Evolutionary conservation across 2,797 vertebrate species (phyloP).

Genomic region (Myotis pilosus): DNA sequence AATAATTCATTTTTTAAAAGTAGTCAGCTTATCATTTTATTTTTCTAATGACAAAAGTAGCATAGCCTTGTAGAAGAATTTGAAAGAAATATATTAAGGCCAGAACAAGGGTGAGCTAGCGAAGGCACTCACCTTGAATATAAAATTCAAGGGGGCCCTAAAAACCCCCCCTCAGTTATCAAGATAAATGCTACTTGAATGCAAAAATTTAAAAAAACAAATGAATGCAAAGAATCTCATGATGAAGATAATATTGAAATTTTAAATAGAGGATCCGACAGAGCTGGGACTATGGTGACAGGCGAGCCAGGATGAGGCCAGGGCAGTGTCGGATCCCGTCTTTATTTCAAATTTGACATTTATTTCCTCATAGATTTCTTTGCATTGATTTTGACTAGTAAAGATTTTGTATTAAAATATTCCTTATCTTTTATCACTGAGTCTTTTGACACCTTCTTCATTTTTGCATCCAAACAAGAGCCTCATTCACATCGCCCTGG

Average conservation of each 20-base stretch:
- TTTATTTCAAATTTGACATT: neutral
- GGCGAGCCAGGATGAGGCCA: neutral
- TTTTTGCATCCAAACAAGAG: neutral
- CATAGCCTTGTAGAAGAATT: neutral
- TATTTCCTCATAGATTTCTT: neutral
- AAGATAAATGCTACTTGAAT: neutral
- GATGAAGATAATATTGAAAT: neutral
- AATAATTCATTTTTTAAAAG: neutral
- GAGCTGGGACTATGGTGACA: neutral
- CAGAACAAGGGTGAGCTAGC: too few relatives aligned
- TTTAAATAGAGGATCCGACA: neutral
- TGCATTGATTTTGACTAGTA: neutral
- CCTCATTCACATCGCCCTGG: neutral
- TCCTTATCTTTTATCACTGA: neutral
- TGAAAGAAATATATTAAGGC: neutral
- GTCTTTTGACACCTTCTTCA: neutral
- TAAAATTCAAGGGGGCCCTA: neutral
- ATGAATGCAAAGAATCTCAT: neutral
- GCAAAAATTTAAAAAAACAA: neutral
- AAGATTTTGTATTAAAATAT: neutral
- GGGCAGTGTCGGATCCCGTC: rapidly evolving
- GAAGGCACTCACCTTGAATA: neutral
- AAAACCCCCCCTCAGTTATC: neutral
- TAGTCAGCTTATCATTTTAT: neutral
- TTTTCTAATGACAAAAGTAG: neutral